These are phyloP conservation scores for Hartigia nigra DNA, from an alignment of 2,888 invertebrate species.

Conservation along the genomic window DNA sequence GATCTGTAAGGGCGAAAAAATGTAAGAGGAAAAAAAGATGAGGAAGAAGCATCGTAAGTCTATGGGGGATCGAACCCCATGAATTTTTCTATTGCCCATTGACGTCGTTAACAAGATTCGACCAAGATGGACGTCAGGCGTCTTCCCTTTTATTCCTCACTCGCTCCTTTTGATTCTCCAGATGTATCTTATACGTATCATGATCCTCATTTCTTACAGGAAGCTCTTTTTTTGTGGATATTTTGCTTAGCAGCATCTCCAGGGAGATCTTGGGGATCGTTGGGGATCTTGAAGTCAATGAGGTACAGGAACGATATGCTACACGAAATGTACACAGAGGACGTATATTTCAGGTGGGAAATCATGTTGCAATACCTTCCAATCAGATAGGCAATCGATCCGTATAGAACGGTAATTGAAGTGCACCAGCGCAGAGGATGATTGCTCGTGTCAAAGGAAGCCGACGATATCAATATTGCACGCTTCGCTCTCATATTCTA, in stretches of 20 bases:
- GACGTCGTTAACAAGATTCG: background rate
- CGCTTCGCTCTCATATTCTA: slow-evolving; percentile 6
- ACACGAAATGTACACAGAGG: background rate
- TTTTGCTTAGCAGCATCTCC: background rate
- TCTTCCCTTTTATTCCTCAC: background rate
- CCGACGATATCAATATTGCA: slow-evolving; percentile 27
- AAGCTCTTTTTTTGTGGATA: background rate
- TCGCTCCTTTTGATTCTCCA: background rate
- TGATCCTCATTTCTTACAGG: background rate
- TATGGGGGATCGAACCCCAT: background rate
- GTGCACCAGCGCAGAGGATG: slow-evolving; percentile 45
- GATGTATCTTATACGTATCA: background rate
- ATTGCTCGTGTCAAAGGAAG: slow-evolving; percentile 54
- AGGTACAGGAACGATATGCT: background rate
- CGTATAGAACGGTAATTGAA: slow-evolving; percentile 46
- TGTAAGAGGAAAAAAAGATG: background rate
- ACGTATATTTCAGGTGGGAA: slow-evolving; percentile 40
- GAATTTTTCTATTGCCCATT: background rate
- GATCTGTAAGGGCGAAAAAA: background rate
- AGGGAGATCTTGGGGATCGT: background rate
- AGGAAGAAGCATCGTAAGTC: background rate
- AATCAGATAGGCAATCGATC: slow-evolving; percentile 48
- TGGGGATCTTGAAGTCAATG: background rate
- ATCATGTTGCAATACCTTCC: slow-evolving; percentile 48
- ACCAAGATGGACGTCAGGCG: background rate